Conservation (phyloP, 2,888 invertebrate species). For the Bunonema sp. region DNA sequence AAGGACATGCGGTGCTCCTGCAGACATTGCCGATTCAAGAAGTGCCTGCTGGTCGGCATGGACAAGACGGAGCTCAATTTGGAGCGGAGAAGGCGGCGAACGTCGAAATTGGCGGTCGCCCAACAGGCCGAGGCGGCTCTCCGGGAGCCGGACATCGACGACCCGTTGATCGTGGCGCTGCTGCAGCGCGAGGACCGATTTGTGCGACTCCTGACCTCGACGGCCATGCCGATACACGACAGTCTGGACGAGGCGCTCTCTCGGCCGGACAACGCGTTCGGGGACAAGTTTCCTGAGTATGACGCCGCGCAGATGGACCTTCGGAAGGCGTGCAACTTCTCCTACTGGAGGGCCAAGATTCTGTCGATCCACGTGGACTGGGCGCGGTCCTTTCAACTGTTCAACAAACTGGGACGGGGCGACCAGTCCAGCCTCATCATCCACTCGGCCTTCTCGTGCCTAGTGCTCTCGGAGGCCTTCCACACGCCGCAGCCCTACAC, state of each 20-base stretch:
- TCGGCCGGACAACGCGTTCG: slow-evolving; percentile 11
- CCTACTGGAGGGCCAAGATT: slow-evolving; percentile 40
- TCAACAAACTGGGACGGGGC: slow-evolving; percentile 15
- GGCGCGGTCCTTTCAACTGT: slow-evolving; percentile 32
- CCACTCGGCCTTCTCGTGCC: slow-evolving; percentile 35
- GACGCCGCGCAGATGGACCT: neutral
- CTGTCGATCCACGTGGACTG: slow-evolving; percentile 37
- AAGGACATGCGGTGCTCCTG: slow-evolving; percentile 31
- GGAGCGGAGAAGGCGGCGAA: slow-evolving; percentile 34
- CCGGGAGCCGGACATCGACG: too few species aligned
- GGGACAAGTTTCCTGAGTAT: slow-evolving; percentile 4
- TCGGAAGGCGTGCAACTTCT: slow-evolving; percentile 18
- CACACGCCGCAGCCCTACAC: slow-evolving; percentile 39
- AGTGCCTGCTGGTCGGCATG: slow-evolving; percentile 35
- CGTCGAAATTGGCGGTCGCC: too few species aligned
- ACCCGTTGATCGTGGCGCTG: slow-evolving; percentile 22
- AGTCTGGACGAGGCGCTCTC: slow-evolving; percentile 14
- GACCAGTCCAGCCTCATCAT: slow-evolving; percentile 25
- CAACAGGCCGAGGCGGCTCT: too few species aligned
- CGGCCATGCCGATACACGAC: slow-evolving; percentile 14
- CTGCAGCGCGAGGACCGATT: slow-evolving; percentile 13
- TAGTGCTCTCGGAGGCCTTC: slow-evolving; percentile 40
- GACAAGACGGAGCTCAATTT: slow-evolving; percentile 33
- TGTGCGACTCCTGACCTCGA: slow-evolving; percentile 10
- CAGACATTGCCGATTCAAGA: slow-evolving; percentile 33